These are phyloP conservation scores for Cyanocitta stelleri DNA, from an alignment of 2,113 vertebrate genomes.

Conservation along the genomic window DNA sequence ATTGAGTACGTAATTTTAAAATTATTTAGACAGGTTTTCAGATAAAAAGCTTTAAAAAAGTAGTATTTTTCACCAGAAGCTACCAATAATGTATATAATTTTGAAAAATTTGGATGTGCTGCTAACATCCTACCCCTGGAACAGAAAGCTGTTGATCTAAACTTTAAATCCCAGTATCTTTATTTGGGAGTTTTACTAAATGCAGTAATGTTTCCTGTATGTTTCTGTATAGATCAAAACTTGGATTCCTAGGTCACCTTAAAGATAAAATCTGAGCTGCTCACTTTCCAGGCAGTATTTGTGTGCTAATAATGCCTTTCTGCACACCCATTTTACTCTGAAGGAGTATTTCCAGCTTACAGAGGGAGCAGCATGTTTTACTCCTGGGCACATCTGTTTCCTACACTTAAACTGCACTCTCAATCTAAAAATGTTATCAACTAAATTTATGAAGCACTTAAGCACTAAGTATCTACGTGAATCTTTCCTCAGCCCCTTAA, in stretches of 20 bases:
- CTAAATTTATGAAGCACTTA: conserved; percentile 35
- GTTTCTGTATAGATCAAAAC: background rate
- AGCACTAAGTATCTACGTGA: background rate
- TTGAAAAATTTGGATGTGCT: background rate
- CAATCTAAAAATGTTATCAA: background rate
- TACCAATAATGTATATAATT: background rate
- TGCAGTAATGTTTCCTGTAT: background rate
- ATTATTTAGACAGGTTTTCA: background rate
- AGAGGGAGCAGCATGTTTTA: background rate
- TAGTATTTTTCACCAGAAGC: background rate
- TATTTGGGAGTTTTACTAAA: background rate
- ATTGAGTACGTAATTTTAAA: background rate
- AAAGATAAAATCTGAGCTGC: conserved; percentile 11
- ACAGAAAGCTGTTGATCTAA: background rate
- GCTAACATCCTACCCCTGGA: background rate
- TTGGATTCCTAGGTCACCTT: conserved; percentile 1
- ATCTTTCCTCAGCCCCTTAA: background rate
- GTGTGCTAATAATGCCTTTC: background rate
- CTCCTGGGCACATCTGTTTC: conserved; percentile 28
- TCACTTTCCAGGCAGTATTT: background rate
- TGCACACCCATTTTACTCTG: background rate
- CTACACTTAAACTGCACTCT: background rate
- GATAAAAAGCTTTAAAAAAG: background rate
- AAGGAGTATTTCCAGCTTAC: background rate
- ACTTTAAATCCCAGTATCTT: background rate